Evolutionary conservation across 2,888 invertebrate species (phyloP), one percentile per base, ranked within the genome.

Genomic region (Rotaria socialis): DNA sequence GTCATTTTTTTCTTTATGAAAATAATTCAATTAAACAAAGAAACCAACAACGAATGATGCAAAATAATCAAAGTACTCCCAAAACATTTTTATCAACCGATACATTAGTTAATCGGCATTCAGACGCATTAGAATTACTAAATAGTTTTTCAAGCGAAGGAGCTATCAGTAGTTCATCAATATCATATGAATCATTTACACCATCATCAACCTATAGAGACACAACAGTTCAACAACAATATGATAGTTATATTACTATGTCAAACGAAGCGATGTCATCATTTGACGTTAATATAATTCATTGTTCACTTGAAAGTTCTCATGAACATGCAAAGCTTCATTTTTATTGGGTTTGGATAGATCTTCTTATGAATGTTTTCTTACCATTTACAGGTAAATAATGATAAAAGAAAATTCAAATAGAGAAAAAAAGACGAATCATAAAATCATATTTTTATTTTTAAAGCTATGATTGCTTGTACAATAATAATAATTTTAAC

Each of bases 311-410:
- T 6, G 86, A 86, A 60, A 55, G 85, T 43, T n/a, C 43, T 50
- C 80, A 35, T 41, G 4, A 58, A 35, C 35, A 41, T 16, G 43
- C 22, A 4, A 5, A 11, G 4, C 50, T 27, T 14, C 52, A 67
- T 35, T 8, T 56, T 0, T 86, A 80, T 41, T 86, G 86, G 86
- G 75, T 85, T 14, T 41, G 74, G 27, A 56, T 85, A 1, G 86
- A 86, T 52, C 47, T 86, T 22, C 74, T 74, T n/a, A 75, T 86
- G 75, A 86, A 86, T 84, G 86, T 86, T n/a, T 55, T 86, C 8
- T 74, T 86, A 50, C 86, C 86, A 84, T 86, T 86, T 56, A 85
- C 85, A 52, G 80, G 80, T 80, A 80, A 75, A 24, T 19, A 7
- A 35, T 35, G 6, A 8, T 19, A 67, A 11, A 19, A 27, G 1